Evolutionary conservation across 2,113 vertebrate genomes (phyloP).

Genomic region (Cacatua alba): DNA sequence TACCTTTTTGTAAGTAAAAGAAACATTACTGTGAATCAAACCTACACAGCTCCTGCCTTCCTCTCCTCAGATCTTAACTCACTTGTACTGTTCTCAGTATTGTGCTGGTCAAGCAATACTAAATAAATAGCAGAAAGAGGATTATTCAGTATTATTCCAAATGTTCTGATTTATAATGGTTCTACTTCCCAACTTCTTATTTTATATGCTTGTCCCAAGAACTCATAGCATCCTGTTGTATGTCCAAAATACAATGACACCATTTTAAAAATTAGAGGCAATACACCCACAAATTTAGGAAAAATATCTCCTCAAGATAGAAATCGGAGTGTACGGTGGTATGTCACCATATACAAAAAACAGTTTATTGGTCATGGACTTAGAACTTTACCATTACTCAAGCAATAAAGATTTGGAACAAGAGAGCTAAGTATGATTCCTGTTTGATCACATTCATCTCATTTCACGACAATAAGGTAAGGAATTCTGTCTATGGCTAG

Average conservation of each 20-base stretch:
- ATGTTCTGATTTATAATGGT: not conserved
- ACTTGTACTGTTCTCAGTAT: not conserved
- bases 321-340: not conserved
- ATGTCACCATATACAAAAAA: not conserved
- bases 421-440: not conserved
- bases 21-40: not conserved
- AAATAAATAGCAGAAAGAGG: not conserved
- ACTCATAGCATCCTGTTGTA: not conserved
- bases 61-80: not conserved
- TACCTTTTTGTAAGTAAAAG: not conserved
- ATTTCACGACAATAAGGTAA: not conserved
- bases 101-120: not conserved
- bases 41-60: not conserved
- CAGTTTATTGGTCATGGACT: not conserved
- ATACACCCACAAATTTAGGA: not conserved
- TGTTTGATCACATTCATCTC: not conserved
- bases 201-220: not conserved
- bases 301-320: not conserved
- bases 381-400: not conserved
- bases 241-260: not conserved
- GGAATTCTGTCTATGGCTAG: not conserved
- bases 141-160: not conserved
- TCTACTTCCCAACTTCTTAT: not conserved
- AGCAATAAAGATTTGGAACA: not conserved
- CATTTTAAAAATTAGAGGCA: not conserved